Evolutionary conservation across 2,888 invertebrate species (phyloP).

Genomic region (Orchesellides sinensis): DNA sequence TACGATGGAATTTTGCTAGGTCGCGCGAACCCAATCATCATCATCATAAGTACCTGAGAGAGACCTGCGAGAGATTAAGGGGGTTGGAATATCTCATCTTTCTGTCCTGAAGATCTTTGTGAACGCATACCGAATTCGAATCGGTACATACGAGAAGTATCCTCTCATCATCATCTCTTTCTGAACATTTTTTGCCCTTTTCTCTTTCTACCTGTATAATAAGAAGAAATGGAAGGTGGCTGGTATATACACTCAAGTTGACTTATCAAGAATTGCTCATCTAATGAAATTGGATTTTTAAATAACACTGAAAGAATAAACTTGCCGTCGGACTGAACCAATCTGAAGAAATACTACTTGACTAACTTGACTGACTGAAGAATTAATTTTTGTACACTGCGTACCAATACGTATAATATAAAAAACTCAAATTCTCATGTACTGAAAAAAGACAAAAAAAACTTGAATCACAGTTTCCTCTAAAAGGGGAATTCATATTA

Average conservation of each 20-base stretch:
- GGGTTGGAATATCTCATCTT: conserved; percentile 60
- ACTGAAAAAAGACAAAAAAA: conserved; percentile 14
- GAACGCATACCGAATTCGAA: conserved; percentile 35
- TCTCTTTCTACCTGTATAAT: conserved; percentile 55
- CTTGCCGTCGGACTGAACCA: conserved; percentile 55
- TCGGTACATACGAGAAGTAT: conserved; percentile 47
- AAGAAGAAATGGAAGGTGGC: conserved; percentile 66
- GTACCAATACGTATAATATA: neutral
- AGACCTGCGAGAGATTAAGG: conserved; percentile 55
- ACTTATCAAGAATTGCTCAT: conserved; percentile 2
- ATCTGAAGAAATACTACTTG: too few species aligned
- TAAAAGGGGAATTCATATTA: conserved; percentile 7
- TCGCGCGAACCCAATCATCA: conserved; percentile 61
- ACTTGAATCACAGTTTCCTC: conserved; percentile 49
- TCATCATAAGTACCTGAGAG: conserved; percentile 55
- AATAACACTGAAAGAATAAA: neutral
- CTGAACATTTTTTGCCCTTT: conserved; percentile 35
- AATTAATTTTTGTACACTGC: conserved; percentile 1
- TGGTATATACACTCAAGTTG: conserved; percentile 55
- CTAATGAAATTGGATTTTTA: neutral
- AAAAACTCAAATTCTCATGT: neutral
- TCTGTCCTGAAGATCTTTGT: conserved; percentile 45
- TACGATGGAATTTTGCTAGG: conserved; percentile 59
- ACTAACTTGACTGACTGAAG: conserved; percentile 1
- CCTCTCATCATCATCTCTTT: conserved; percentile 61